A percentile compares a stretch with the other conserved stretches of the same genome.
Conservation (phyloP, 2,888 invertebrate species). For the Pilophorus perplexus region DNA sequence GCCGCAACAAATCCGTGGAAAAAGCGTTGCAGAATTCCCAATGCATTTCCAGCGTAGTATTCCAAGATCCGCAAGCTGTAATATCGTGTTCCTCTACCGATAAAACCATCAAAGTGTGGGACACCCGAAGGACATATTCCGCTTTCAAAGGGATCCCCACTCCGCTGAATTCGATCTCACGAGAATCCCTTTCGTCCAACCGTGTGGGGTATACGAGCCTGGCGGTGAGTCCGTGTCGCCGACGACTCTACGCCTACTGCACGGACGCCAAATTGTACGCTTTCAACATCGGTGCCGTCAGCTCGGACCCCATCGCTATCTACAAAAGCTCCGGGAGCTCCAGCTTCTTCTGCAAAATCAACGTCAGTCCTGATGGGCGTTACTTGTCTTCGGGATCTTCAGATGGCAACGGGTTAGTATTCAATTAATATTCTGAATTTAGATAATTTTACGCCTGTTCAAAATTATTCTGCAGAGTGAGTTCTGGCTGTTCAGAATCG, state of each 20-base stretch:
- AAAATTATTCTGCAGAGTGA: too few relatives aligned
- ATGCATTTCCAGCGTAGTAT: constrained; percentile 20
- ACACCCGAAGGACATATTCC: constrained; percentile 76
- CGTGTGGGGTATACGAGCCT: constrained; percentile 73
- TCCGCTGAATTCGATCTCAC: constrained; percentile 53
- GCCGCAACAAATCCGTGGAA: not conserved
- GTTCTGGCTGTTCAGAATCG: too few relatives aligned
- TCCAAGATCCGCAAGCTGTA: not conserved
- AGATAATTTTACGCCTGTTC: too few relatives aligned
- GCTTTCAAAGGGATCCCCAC: constrained; percentile 62
- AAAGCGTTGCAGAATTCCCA: not conserved
- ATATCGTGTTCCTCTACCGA: constrained; percentile 24
- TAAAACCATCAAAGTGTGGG: constrained; percentile 79
- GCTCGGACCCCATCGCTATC: constrained; percentile 59
- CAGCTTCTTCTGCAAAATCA: constrained; percentile 56
- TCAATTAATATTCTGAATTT: too few relatives aligned
- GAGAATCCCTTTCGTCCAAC: not conserved
- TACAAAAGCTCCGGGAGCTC: constrained; percentile 70
- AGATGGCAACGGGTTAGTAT: constrained; percentile 75
- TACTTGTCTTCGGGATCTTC: constrained; percentile 87
- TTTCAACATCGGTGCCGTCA: constrained; percentile 72
- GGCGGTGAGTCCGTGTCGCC: constrained; percentile 66
- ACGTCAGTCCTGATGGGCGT: constrained; percentile 71
- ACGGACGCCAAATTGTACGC: constrained; percentile 83
- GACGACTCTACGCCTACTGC: constrained; percentile 78